These are phyloP conservation scores for Pithecia hirsuta DNA, from an alignment of 2,797 vertebrate genomes.

Conservation along the genomic window DNA sequence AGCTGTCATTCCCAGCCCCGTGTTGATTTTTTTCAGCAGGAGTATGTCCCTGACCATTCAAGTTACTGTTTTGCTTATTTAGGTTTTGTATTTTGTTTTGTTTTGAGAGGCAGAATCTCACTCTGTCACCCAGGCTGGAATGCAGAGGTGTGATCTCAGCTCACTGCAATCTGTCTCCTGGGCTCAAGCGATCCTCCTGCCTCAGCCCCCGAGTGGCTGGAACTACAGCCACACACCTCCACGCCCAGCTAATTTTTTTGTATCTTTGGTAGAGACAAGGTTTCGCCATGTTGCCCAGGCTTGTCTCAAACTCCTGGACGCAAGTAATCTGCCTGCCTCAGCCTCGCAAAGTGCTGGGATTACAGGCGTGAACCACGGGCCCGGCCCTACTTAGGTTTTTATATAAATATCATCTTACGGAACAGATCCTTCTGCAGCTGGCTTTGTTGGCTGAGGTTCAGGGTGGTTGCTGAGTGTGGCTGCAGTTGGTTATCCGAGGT, in stretches of 20 bases:
- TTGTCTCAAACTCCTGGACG: not conserved
- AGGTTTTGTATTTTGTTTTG: not conserved
- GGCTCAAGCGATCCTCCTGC: not conserved
- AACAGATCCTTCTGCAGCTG: accelerated
- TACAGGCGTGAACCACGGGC: not conserved
- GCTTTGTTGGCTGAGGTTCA: not conserved
- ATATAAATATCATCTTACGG: accelerated
- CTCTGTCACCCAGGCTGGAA: not conserved
- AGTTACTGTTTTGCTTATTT: accelerated
- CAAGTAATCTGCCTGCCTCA: not conserved
- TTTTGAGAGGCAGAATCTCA: not conserved
- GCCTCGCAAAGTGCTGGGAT: not conserved
- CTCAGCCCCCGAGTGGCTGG: not conserved
- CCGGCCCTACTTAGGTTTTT: too few species aligned
- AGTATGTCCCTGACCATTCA: accelerated
- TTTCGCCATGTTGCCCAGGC: not conserved
- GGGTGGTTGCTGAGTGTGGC: accelerated
- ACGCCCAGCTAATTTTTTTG: not conserved
- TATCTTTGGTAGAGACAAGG: not conserved
- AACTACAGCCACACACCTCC: not conserved
- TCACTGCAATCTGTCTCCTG: not conserved
- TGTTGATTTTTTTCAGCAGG: accelerated
- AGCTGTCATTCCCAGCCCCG: accelerated
- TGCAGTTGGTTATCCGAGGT: not conserved
- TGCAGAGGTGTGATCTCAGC: not conserved